Evolutionary conservation across 2,113 vertebrate genomes (phyloP).

Genomic region (Pteropus alecto): DNA sequence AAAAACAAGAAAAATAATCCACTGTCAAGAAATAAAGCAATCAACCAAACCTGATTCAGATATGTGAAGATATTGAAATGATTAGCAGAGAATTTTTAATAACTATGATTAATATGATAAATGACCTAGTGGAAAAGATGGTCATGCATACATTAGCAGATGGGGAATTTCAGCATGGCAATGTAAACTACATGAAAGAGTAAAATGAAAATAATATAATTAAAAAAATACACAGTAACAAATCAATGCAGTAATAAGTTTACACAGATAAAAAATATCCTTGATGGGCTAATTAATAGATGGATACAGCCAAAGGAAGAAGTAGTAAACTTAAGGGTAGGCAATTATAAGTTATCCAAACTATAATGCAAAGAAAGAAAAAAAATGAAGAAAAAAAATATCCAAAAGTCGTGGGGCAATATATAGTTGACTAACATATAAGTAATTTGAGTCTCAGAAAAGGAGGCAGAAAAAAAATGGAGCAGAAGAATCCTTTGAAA

Average conservation of each 20-base stretch:
- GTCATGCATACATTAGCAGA: neutral
- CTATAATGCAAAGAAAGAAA: neutral
- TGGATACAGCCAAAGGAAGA: conserved; percentile 4
- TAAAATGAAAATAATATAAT: neutral
- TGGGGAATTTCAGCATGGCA: neutral
- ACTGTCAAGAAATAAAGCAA: conserved; percentile 34
- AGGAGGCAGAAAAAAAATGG: neutral
- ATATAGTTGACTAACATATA: neutral
- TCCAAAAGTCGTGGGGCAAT: neutral
- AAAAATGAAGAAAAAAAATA: neutral
- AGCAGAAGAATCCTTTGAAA: neutral
- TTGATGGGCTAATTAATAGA: neutral
- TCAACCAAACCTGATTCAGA: neutral
- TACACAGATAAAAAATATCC: neutral
- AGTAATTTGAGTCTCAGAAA: neutral
- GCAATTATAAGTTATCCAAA: neutral
- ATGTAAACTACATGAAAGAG: neutral
- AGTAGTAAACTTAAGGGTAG: neutral
- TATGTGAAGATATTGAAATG: neutral
- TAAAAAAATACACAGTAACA: neutral
- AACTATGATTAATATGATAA: neutral
- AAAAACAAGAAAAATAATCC: neutral
- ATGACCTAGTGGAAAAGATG: neutral
- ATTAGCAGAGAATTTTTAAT: conserved; percentile 16
- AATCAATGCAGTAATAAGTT: neutral